Evolutionary conservation across 2,797 vertebrate genomes (phyloP).

Genomic region (Astyanax mexicanus): DNA sequence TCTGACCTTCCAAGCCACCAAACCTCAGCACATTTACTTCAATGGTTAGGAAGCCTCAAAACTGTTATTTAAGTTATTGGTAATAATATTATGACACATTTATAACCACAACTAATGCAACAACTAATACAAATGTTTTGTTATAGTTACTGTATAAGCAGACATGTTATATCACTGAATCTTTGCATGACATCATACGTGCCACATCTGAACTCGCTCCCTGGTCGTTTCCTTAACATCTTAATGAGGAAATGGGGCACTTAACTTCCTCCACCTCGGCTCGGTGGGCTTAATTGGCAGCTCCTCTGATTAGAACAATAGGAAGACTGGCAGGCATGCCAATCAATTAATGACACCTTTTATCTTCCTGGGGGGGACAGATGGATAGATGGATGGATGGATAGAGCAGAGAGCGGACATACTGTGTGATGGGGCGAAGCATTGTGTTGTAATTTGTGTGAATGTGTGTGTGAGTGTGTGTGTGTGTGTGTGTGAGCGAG

Average conservation of each 20-base stretch:
- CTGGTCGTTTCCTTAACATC: slow-evolving; percentile 48
- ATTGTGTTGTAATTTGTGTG: neutral
- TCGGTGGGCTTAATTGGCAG: slow-evolving; percentile 86
- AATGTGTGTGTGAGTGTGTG: neutral
- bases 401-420: neutral
- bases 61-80: no score
- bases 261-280: slow-evolving; percentile 72
- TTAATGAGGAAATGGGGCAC: slow-evolving; percentile 73
- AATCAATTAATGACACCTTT: slow-evolving; percentile 84
- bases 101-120: no score
- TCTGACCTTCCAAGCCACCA: no score
- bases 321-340: slow-evolving; percentile 81
- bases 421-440: slow-evolving; percentile 1
- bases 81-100: no score
- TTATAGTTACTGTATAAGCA: no score
- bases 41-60: no score
- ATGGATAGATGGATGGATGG: slow-evolving; percentile 45
- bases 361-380: slow-evolving; percentile 64
- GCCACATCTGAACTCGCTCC: neutral
- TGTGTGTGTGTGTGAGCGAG: neutral
- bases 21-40: no score
- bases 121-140: no score
- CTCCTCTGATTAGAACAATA: slow-evolving; percentile 88
- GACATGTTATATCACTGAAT: no score
- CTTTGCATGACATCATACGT: no score